Evolutionary conservation across 1,140 invertebrate species (phyloP).

Genomic region (Hermetia illucens): DNA sequence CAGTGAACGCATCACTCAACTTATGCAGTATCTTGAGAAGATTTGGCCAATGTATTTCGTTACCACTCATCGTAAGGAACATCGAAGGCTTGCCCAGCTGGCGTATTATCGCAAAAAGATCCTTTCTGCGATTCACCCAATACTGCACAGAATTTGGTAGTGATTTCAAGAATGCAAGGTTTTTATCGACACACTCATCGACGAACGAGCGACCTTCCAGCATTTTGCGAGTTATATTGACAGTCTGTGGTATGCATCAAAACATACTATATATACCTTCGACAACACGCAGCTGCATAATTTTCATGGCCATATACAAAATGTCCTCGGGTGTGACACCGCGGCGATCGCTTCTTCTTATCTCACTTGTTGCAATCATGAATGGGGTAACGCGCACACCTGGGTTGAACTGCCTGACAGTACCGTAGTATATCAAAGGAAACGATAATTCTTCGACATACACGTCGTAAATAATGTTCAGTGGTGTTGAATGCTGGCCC

Average conservation of each 20-base stretch:
- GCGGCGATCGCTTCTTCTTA: constrained; percentile 8
- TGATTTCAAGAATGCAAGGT: constrained; percentile 12
- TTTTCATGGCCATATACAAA: constrained; percentile 9
- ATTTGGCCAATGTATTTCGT: constrained; percentile 27
- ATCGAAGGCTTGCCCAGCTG: constrained; percentile 23
- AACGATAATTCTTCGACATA: constrained; percentile 17
- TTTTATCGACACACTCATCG: constrained; percentile 6
- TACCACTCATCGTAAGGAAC: constrained; percentile 26
- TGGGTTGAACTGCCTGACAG: background rate
- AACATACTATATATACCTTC: background rate
- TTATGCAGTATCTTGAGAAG: constrained; percentile 27
- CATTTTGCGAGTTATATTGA: background rate
- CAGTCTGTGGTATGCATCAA: background rate
- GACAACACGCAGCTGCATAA: constrained; percentile 3
- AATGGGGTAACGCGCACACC: background rate
- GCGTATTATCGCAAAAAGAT: constrained; percentile 30
- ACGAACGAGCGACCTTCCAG: background rate
- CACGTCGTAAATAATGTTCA: constrained; percentile 4
- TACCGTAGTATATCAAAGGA: constrained; percentile 16
- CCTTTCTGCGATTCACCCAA: constrained; percentile 23
- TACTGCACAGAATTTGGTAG: constrained; percentile 19
- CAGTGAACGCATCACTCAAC: too few species aligned
- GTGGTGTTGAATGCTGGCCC: constrained; percentile 7
- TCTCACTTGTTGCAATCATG: constrained; percentile 5
- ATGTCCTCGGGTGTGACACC: constrained; percentile 7